Conservation (phyloP, 1,140 invertebrate species). For the Carposina sasakii region DNA sequence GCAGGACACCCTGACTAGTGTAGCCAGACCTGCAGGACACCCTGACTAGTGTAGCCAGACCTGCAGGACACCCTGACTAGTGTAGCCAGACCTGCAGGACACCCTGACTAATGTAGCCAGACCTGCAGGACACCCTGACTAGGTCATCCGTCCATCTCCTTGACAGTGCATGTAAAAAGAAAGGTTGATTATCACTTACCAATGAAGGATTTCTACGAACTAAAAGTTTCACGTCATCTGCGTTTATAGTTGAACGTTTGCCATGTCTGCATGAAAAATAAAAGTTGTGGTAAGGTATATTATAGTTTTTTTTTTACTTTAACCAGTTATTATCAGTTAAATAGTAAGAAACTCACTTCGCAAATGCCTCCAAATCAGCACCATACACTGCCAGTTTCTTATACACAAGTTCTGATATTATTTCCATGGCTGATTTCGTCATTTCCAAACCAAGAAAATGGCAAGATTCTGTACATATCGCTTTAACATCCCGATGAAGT, state of each 20-base stretch:
- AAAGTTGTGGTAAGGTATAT: too few species aligned
- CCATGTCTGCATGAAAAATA: conserved; percentile 66
- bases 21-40: too few species aligned
- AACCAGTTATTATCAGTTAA: too few species aligned
- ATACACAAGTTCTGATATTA: conserved; percentile 69
- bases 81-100: too few species aligned
- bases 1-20: too few species aligned
- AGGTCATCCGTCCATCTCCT: too few species aligned
- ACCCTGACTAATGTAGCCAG: too few species aligned
- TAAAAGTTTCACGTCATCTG: conserved; percentile 72
- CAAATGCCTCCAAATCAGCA: conserved; percentile 73
- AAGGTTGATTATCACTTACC: conserved; percentile 53
- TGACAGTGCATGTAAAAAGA: conserved; percentile 20
- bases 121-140: too few species aligned
- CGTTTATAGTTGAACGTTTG: conserved; percentile 68
- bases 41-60: too few species aligned
- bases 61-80: too few species aligned
- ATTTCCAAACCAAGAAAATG: conserved; percentile 60
- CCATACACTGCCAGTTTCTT: conserved; percentile 67
- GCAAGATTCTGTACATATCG: conserved; percentile 65
- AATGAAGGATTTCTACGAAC: conserved; percentile 68
- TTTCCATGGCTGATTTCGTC: conserved; percentile 61
- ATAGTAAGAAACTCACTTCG: conserved; percentile 60
- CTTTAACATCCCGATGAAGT: conserved; percentile 57
- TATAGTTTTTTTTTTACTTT: too few species aligned